Conservation (phyloP, 2,113 vertebrate species). For the Gallinago media region DNA sequence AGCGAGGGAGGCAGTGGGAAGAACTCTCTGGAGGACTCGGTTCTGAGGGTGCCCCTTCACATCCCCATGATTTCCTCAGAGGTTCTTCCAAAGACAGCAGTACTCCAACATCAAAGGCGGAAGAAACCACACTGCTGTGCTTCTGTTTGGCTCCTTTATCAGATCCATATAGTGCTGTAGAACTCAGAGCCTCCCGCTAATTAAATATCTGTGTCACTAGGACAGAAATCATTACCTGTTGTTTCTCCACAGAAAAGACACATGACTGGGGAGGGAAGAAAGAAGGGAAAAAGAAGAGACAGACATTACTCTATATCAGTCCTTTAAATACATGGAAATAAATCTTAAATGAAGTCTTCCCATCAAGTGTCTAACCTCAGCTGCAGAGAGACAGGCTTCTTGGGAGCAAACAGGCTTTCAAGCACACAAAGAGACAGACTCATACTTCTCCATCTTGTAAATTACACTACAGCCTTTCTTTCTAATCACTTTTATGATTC, state of each 20-base stretch:
- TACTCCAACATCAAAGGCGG: background rate
- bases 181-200: background rate
- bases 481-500: background rate
- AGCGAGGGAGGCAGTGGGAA: background rate
- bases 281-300: background rate
- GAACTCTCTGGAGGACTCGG: background rate
- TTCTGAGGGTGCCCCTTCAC: background rate
- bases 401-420: background rate
- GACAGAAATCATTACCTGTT: background rate
- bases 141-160: background rate
- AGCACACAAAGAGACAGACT: background rate
- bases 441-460: too few species aligned
- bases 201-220: background rate
- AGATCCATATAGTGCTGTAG: background rate
- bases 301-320: fast-evolving
- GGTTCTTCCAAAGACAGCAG: background rate
- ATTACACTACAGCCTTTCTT: background rate
- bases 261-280: background rate
- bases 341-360: background rate
- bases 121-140: background rate
- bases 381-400: background rate
- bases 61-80: conserved; percentile 3
- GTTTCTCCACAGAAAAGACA: background rate
- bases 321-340: background rate
- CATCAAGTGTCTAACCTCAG: background rate